Percentiles rank a stretch among this genome's conserved stretches.
Evolutionary conservation across 2,888 invertebrate genomes (phyloP).

Genomic region (Apodemia hepburni): DNA sequence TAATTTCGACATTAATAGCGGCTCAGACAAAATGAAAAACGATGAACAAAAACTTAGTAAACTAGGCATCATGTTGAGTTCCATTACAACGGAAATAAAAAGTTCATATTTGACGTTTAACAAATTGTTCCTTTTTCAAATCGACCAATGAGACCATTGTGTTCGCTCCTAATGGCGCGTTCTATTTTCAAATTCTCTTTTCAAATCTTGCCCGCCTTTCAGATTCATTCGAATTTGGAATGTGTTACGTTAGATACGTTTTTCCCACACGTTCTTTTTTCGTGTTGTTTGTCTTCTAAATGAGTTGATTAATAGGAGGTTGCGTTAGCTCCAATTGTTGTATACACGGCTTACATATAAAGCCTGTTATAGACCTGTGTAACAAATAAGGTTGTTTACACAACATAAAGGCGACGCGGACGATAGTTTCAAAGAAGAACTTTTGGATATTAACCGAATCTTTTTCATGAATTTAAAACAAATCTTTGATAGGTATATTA

Average conservation of each 20-base stretch:
- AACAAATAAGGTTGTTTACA: slow-evolving; percentile 4
- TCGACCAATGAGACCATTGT: slow-evolving; percentile 79
- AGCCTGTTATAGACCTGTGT: slow-evolving; percentile 24
- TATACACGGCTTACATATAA: slow-evolving; percentile 31
- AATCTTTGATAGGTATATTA: too few species aligned
- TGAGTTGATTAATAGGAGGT: slow-evolving; percentile 75
- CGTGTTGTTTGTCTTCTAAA: slow-evolving; percentile 63
- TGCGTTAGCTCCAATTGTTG: slow-evolving; percentile 56
- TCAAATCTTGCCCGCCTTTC: slow-evolving; percentile 74
- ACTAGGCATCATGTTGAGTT: slow-evolving; percentile 69
- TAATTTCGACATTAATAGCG: slow-evolving; percentile 66
- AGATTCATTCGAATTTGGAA: slow-evolving; percentile 78
- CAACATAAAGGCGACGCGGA: not conserved
- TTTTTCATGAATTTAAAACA: too few species aligned
- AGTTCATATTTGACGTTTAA: slow-evolving; percentile 80
- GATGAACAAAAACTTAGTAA: slow-evolving; percentile 68
- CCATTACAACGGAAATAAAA: slow-evolving; percentile 75
- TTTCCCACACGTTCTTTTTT: slow-evolving; percentile 75
- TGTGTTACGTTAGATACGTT: slow-evolving; percentile 63
- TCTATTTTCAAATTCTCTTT: slow-evolving; percentile 80
- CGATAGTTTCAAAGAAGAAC: not conserved
- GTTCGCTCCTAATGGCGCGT: slow-evolving; percentile 77
- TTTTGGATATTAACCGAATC: not conserved
- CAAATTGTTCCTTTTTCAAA: slow-evolving; percentile 81
- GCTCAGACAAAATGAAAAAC: slow-evolving; percentile 68